Percentiles rank a stretch among this genome's conserved stretches.
Evolutionary conservation across 2,113 vertebrate genomes (phyloP).

Genomic region (Zootoca vivipara): DNA sequence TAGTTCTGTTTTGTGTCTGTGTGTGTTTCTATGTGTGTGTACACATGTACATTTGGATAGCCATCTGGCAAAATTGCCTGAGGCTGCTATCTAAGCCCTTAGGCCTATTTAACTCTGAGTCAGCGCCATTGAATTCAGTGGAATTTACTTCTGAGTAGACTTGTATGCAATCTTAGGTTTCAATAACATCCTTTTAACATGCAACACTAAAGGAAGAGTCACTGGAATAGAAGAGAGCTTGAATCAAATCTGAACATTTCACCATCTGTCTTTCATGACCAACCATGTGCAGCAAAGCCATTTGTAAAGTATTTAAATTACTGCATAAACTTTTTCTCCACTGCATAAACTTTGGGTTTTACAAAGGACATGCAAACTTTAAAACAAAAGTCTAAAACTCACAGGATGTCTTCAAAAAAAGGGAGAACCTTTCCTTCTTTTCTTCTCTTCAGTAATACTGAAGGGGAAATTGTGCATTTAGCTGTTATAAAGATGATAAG

Average conservation of each 20-base stretch:
- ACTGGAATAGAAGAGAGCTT: not conserved
- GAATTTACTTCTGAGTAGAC: no score
- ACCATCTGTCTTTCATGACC: not conserved
- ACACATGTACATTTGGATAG: not conserved
- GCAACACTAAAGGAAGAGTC: not conserved
- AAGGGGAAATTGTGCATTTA: not conserved
- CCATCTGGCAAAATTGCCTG: not conserved
- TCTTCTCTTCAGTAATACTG: no score
- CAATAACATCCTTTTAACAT: not conserved
- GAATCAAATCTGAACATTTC: not conserved
- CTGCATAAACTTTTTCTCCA: not conserved
- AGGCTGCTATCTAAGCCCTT: no score
- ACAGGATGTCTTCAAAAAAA: not conserved
- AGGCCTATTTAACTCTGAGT: no score
- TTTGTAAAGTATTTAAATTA: not conserved
- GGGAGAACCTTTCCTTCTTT: not conserved
- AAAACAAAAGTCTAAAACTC: not conserved
- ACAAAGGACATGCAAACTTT: not conserved
- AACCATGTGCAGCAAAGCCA: not conserved
- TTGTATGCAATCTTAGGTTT: not conserved
- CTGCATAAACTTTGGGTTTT: not conserved
- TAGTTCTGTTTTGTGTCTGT: not conserved
- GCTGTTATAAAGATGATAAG: fast-evolving
- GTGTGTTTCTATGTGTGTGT: not conserved
- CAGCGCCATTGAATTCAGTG: no score